phyloP scores from a whole-genome alignment of 1,140 invertebrate genomes.

The Myzus persicae region DNA sequence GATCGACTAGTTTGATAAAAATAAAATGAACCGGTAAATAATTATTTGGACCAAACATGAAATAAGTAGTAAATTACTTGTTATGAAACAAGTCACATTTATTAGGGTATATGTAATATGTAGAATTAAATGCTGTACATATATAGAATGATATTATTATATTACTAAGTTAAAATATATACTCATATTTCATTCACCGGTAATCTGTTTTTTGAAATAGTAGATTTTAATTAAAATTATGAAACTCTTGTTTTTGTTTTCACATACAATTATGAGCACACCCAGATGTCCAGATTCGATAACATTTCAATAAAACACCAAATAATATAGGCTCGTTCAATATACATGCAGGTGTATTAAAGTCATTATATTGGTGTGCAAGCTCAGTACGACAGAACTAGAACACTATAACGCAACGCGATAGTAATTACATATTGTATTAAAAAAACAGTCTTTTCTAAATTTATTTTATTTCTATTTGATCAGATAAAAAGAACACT shows the following conservation, averaged over 20 bases:
- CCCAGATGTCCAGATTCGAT: not conserved
- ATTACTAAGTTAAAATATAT: not conserved
- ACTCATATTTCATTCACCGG: not conserved
- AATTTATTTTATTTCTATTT: conserved; percentile 20
- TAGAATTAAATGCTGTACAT: not conserved
- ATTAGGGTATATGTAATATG: too few relatives aligned
- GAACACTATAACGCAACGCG: not conserved
- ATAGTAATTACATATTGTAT: conserved; percentile 12
- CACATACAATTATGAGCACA: not conserved
- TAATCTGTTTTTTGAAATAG: not conserved
- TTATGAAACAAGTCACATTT: not conserved
- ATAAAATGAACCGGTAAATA: conserved; percentile 1
- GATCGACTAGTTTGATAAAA: not conserved
- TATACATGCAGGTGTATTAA: not conserved
- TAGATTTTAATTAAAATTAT: not conserved
- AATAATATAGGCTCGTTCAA: conserved; percentile 2
- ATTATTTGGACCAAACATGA: not conserved
- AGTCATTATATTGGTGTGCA: not conserved
- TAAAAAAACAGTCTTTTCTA: not conserved
- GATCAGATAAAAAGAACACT: conserved; percentile 34
- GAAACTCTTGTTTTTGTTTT: not conserved
- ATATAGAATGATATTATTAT: not conserved
- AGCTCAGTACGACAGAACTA: not conserved
- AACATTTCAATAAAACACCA: conserved; percentile 12
- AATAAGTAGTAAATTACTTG: conserved; percentile 16